Conservation (phyloP, 2,888 invertebrate genomes). For the Tridacna crocea region DNA sequence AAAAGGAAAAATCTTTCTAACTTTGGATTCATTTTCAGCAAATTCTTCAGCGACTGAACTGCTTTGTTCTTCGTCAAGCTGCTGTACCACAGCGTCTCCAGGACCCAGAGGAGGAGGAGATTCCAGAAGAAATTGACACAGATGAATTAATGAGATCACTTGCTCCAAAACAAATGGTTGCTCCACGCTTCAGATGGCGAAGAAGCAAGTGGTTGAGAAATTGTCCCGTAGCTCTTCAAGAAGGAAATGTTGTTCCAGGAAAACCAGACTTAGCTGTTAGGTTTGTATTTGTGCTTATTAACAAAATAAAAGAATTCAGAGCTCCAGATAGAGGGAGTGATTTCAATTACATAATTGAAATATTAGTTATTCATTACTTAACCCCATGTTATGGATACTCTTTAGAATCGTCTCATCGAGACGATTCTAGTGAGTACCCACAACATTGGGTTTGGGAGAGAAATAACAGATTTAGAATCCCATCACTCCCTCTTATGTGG, state of each 20-base stretch:
- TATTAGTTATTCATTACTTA: too few species aligned
- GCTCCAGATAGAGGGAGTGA: too few species aligned
- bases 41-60: conserved; percentile 78
- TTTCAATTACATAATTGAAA: too few species aligned
- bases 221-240: conserved; percentile 83
- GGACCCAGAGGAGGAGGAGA: conserved; percentile 82
- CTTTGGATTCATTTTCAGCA: conserved; percentile 71
- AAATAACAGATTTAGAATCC: too few species aligned
- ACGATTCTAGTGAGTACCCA: too few species aligned
- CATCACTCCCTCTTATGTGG: too few species aligned
- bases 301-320: too few species aligned
- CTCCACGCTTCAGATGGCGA: conserved; percentile 82
- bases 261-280: conserved; percentile 83
- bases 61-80: conserved; percentile 81
- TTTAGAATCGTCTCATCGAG: too few species aligned
- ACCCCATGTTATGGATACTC: too few species aligned
- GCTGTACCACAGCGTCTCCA: conserved; percentile 80
- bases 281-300: conserved; percentile 57
- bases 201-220: conserved; percentile 80
- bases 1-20: background rate
- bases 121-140: conserved; percentile 82
- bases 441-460: too few species aligned
- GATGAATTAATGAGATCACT: conserved; percentile 82
- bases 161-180: conserved; percentile 80
- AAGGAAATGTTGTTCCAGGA: conserved; percentile 82